A percentile compares a stretch with the other conserved stretches of the same genome.
phyloP scores from a whole-genome alignment of 2,888 invertebrate genomes.

The Lithosia quadra region DNA sequence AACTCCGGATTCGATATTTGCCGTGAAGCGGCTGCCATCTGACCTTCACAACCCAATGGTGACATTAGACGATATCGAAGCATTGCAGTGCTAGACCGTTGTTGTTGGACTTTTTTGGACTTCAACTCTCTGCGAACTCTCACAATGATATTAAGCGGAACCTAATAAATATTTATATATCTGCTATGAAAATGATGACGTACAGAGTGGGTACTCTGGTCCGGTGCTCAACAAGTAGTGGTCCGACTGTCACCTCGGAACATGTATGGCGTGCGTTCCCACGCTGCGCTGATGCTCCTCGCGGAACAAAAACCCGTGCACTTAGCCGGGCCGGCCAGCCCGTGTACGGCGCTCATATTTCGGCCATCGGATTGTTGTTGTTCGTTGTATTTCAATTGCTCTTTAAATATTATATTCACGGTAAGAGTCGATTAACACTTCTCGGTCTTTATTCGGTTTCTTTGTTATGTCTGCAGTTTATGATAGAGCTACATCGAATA shows the following conservation, averaged over 20 bases:
- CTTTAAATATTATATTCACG: constrained; percentile 14
- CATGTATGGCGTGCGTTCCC: constrained; percentile 21
- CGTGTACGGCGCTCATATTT: constrained; percentile 20
- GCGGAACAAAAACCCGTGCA: constrained; percentile 21
- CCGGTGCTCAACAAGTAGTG: background rate
- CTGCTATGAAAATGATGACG: no score
- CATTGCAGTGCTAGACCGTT: no score
- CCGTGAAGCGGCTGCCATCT: no score
- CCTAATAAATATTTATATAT: no score
- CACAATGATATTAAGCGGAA: no score
- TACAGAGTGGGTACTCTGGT: background rate
- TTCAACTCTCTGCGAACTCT: no score
- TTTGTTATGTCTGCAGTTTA: background rate
- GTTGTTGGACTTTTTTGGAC: no score
- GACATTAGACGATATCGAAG: no score
- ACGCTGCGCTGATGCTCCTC: constrained; percentile 20
- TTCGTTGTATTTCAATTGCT: constrained; percentile 23
- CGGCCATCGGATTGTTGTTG: constrained; percentile 14
- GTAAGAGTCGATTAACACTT: constrained; percentile 10
- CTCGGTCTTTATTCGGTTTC: background rate
- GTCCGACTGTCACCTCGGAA: background rate
- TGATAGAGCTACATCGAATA: background rate
- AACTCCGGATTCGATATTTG: no score
- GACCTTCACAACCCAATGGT: no score
- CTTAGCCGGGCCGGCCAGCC: constrained; percentile 5